Evolutionary conservation across 64 coral and sea anemone species (phyloP), one percentile per base, ranked within the genome.

Genomic region (Stichodactyla mertensii): DNA sequence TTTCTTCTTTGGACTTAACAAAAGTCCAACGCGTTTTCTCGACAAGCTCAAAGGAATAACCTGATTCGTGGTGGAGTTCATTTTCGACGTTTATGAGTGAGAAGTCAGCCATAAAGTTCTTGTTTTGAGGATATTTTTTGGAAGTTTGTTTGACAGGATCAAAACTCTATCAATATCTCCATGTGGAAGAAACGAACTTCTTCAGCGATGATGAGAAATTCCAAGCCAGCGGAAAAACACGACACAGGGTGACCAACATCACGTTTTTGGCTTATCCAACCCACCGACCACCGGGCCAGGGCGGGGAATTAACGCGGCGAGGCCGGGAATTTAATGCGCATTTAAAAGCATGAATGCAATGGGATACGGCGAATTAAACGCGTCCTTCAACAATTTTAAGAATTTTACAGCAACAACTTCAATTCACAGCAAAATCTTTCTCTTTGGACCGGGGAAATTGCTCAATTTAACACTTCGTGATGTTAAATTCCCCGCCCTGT

Each of bases 1-100:
- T 88, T 88, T 96, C 88, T 96, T 96, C 85, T 92, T 92, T 53
- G 79, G 91, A 19, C 94, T 96, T 51, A 96, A 77, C 14, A 92
- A 88, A 89, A 96, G 92, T 8, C 94, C 94, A 15, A 96, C 86
- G 77, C 94, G 85, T 55, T 93, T 96, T 45, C 80, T 87, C 9
- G 61, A 57, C 26, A 31, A 27, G 69, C 24, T 74, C 12, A 74
- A 13, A 27, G 69, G 69, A 74, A 74, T 31, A 74, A 74, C 22
- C 12, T 74, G n/a, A 14, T 55, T 82, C 4, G 20, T 82, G 1
- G 36, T n/a, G 14, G 83, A 85, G 61, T 23, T 85, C 83, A 85
- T 85, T 31, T 16, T 85, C 45, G 54, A 82, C 51, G 6, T 82
- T 51, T n/a, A 18, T 16, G 4, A 13, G 52, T 22, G 28, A n/a